These are phyloP conservation scores for Dicrurus megarhynchus DNA, from an alignment of 2,113 vertebrate species.

Conservation along the genomic window DNA sequence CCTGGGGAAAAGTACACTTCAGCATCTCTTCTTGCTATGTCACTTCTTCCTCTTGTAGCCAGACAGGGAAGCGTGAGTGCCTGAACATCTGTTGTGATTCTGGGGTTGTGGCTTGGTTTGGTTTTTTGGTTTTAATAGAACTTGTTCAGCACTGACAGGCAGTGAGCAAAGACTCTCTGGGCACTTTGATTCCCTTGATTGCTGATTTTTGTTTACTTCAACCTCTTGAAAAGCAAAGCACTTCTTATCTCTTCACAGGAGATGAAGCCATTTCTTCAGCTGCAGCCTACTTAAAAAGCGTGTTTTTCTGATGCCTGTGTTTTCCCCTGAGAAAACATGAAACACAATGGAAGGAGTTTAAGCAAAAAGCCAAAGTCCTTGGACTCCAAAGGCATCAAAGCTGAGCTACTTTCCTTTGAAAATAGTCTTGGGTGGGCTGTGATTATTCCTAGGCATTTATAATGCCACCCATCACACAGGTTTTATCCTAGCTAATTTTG, in stretches of 20 bases:
- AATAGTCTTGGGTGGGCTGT: constrained; percentile 10
- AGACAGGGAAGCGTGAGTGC: background rate
- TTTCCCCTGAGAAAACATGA: constrained; percentile 40
- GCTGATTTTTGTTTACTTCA: constrained; percentile 41
- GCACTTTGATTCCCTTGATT: constrained; percentile 24
- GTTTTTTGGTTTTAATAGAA: background rate
- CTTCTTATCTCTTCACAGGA: background rate
- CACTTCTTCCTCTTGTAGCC: background rate
- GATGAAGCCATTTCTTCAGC: constrained; percentile 22
- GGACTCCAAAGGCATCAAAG: constrained; percentile 48
- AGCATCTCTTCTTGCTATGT: background rate
- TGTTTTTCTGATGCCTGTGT: constrained; percentile 20
- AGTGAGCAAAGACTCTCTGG: background rate
- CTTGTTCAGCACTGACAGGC: background rate
- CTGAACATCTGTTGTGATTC: background rate
- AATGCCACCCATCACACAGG: background rate
- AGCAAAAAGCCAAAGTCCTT: constrained; percentile 9
- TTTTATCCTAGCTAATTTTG: constrained; percentile 38
- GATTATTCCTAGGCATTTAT: constrained; percentile 26
- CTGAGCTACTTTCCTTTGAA: constrained; percentile 47
- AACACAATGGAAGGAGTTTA: constrained; percentile 29
- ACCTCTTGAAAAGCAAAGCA: constrained; percentile 19
- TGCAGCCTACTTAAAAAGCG: constrained; percentile 11
- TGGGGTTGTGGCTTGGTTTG: background rate
- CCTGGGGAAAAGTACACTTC: background rate